phyloP scores from a whole-genome alignment of 2,797 vertebrate species.

The Loris lydekkerianus region DNA sequence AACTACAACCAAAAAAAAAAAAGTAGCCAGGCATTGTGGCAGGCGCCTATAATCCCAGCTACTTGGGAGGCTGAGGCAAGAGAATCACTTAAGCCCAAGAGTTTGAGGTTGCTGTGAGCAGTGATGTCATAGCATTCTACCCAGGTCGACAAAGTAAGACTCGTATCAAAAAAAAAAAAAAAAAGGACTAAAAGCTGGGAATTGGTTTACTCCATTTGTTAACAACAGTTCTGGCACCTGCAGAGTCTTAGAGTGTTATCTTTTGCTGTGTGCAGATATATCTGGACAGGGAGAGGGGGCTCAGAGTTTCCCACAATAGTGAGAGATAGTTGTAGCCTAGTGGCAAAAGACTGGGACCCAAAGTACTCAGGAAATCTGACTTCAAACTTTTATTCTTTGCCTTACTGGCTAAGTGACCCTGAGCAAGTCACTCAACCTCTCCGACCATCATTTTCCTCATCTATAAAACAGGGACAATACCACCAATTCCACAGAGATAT shows the following conservation, averaged over 20 bases:
- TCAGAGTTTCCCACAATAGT: background rate
- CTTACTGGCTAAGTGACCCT: background rate
- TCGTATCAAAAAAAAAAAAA: too few relatives aligned
- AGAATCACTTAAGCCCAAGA: too few relatives aligned
- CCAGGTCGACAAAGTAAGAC: too few relatives aligned
- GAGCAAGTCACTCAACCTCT: conserved; percentile 49
- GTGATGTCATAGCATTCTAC: too few relatives aligned
- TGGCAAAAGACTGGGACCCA: background rate
- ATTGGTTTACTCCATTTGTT: conserved; percentile 22
- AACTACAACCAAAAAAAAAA: too few relatives aligned
- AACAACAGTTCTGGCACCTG: background rate
- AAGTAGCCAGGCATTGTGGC: too few relatives aligned
- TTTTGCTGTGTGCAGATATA: background rate
- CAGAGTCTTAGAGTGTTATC: background rate
- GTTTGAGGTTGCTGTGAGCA: too few relatives aligned
- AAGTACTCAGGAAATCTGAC: conserved; percentile 54
- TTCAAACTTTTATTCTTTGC: conserved; percentile 34
- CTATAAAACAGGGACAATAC: conserved; percentile 47
- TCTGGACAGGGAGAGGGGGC: background rate
- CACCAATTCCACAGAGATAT: background rate
- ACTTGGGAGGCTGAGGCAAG: too few relatives aligned
- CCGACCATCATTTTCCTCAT: conserved; percentile 14
- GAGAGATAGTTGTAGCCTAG: background rate
- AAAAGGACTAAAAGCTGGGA: background rate
- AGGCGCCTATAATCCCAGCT: too few relatives aligned